Evolutionary conservation across 2,113 vertebrate species (phyloP), one percentile per base, ranked within the genome.

Genomic region (Mormyrus iriodes): DNA sequence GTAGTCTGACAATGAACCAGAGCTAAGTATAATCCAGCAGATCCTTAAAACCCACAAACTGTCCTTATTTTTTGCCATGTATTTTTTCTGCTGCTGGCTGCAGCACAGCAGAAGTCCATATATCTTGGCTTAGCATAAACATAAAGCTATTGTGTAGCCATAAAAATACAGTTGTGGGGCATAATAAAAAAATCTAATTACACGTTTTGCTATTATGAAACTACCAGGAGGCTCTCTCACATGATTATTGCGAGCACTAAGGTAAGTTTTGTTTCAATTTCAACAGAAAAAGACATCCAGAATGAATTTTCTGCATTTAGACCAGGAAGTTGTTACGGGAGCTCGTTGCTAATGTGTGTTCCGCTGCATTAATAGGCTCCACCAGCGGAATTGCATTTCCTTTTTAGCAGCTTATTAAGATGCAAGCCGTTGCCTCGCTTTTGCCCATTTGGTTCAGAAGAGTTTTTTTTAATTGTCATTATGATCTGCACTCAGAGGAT

Each of bases 381-480:
- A 48, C 79, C 79, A 44, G 39, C 15, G 85, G 85, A 44, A 58
- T 39, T 24, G 52, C 13, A 39, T 85, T 35, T 61, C 88, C 55
- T 89, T 52, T 49, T 49, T 19, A 84, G 82, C 82, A 85, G 53
- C 88, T 85, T 65, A 82, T 89, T 85, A 84, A 83, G 69, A 88
- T 88, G 88, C 73, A 83, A 44, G 49, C 49, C 49, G 31, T 31
- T 27, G 27, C 87, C 27, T 52, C 44, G 1, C 15, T 49, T 19
- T 83, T 82, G 88, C 52, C 88, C 73, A 88, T 42, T 79, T 79
- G 73, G 15, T 42, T 19, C 76, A 21, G 51, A 69, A 24, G 39
- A 73, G 27, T 42, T 55, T 76, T 39, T 55, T 65, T 39, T 88
- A n/a, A n/a, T 42, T 79, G 73, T 13, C 48, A 79, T 82, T 82